Conservation (phyloP, 64 coral and sea anemone species). For the Trachythela sp. region DNA sequence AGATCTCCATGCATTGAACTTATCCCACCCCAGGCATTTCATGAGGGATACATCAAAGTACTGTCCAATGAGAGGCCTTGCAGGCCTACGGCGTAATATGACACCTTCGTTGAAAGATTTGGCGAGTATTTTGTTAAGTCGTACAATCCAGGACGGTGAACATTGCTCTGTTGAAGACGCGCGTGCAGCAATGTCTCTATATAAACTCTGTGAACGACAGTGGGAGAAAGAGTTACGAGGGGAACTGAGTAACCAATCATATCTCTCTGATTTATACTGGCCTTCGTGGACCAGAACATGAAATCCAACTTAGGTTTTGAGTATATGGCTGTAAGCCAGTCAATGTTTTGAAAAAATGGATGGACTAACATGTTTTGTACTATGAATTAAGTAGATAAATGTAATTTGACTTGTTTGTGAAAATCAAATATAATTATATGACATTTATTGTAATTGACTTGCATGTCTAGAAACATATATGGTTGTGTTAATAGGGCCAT, state of each 20-base stretch:
- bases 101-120: conserved; percentile 79
- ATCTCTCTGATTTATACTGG: conserved; percentile 86
- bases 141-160: conserved; percentile 74
- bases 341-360: too few species aligned
- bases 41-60: conserved; percentile 75
- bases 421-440: too few species aligned
- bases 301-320: not conserved
- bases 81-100: conserved; percentile 46
- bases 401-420: too few species aligned
- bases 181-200: conserved; percentile 69
- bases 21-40: conserved; percentile 46
- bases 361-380: too few species aligned
- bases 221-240: conserved; percentile 65
- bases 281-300: conserved; percentile 61
- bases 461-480: too few species aligned
- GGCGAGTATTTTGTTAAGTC: conserved; percentile 58
- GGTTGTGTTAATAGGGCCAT: too few species aligned
- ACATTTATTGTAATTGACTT: too few species aligned
- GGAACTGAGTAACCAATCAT: conserved; percentile 33
- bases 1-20: conserved; percentile 74
- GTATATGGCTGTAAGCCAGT: too few species aligned
- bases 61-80: conserved; percentile 65
- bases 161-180: conserved; percentile 88
- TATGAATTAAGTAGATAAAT: too few species aligned
- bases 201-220: conserved; percentile 70